Evolutionary conservation across 2,888 invertebrate species (phyloP).

Genomic region (Pseudoips prasinana): DNA sequence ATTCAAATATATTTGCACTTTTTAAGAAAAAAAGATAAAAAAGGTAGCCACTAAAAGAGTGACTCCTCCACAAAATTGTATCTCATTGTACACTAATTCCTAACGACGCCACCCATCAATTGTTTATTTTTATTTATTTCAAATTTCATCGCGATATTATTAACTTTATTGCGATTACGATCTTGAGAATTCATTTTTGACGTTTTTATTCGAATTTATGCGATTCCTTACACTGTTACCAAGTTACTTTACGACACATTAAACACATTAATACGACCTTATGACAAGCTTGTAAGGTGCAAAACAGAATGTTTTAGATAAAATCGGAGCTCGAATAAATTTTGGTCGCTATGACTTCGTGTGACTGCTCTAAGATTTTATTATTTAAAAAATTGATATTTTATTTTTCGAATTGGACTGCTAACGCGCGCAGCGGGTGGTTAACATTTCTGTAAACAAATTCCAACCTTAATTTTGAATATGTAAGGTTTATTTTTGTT

Average conservation of each 20-base stretch:
- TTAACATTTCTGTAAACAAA: slow-evolving; percentile 25
- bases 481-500: slow-evolving; percentile 41
- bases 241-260: slow-evolving; percentile 23
- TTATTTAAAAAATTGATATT: slow-evolving; percentile 78
- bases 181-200: slow-evolving; percentile 79
- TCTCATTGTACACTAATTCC: slow-evolving; percentile 67
- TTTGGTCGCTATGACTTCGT: slow-evolving; percentile 58
- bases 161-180: slow-evolving; percentile 79
- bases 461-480: slow-evolving; percentile 37
- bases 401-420: slow-evolving; percentile 74
- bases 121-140: slow-evolving; percentile 75
- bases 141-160: slow-evolving; percentile 78
- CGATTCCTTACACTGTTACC: slow-evolving; percentile 53
- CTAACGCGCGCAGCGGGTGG: slow-evolving; percentile 77
- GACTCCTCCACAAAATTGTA: slow-evolving; percentile 35
- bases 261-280: slow-evolving; percentile 30
- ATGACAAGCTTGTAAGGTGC: slow-evolving; percentile 42
- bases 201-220: slow-evolving; percentile 80
- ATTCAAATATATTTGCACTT: slow-evolving; percentile 11
- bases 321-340: slow-evolving; percentile 31
- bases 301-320: slow-evolving; percentile 31
- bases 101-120: slow-evolving; percentile 60
- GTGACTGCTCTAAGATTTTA: slow-evolving; percentile 78
- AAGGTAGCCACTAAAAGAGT: slow-evolving; percentile 13
- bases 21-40: background rate